A percentile compares a stretch with the other conserved stretches of the same genome.
Evolutionary conservation across 2,113 vertebrate genomes (phyloP).

Genomic region (Phyllopteryx taeniolatus): DNA sequence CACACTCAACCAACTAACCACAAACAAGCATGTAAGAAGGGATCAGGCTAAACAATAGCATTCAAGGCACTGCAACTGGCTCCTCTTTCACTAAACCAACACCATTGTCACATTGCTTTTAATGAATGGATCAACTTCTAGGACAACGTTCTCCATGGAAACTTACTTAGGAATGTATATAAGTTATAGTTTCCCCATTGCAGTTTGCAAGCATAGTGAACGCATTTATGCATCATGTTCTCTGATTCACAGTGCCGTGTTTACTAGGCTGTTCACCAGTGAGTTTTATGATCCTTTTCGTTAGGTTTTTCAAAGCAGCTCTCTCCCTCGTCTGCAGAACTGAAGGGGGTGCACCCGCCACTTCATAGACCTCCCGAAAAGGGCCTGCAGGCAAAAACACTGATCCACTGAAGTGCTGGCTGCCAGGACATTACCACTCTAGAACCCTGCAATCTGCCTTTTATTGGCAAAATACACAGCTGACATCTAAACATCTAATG

Average conservation of each 20-base stretch:
- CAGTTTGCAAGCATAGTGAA: constrained; percentile 15
- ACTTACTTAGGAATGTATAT: constrained; percentile 13
- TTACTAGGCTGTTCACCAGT: constrained; percentile 32
- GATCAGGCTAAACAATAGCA: constrained; percentile 57
- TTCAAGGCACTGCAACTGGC: constrained; percentile 41
- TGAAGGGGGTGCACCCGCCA: constrained; percentile 62
- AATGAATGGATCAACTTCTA: constrained; percentile 26
- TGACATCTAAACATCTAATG: constrained; percentile 47
- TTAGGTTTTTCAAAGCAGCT: constrained; percentile 55
- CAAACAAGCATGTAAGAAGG: constrained; percentile 59
- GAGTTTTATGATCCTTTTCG: constrained; percentile 45
- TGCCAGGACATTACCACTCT: constrained; percentile 54
- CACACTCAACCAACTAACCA: constrained; percentile 62
- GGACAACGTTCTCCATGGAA: constrained; percentile 1
- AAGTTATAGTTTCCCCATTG: constrained; percentile 5
- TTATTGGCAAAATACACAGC: constrained; percentile 51
- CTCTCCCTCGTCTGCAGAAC: constrained; percentile 33
- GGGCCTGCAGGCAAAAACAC: constrained; percentile 44
- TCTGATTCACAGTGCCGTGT: constrained; percentile 32
- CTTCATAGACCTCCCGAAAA: constrained; percentile 64
- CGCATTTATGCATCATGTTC: constrained; percentile 32
- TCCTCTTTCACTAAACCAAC: constrained; percentile 45
- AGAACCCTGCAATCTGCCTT: constrained; percentile 60
- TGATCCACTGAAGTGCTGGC: constrained; percentile 53
- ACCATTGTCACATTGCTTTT: constrained; percentile 22